Evolutionary conservation across 2,797 vertebrate genomes (phyloP).

Genomic region (Thalassophryne amazonica): DNA sequence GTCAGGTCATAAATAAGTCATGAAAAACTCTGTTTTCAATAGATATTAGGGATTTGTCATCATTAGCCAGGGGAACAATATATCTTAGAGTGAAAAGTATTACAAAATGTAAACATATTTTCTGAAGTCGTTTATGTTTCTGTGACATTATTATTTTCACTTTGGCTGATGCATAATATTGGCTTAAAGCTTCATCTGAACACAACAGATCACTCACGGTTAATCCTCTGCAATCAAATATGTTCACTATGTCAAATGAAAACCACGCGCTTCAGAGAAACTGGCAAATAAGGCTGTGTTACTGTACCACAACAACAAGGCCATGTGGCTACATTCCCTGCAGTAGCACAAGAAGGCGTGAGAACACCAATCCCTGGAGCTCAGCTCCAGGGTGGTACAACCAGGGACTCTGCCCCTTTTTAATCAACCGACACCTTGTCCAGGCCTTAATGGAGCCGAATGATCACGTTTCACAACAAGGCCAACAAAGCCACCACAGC

Average conservation of each 20-base stretch:
- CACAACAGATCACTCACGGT: too few relatives aligned
- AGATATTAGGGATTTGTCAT: too few relatives aligned
- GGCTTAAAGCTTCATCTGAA: too few relatives aligned
- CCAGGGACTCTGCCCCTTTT: conserved; percentile 9
- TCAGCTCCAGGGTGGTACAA: conserved; percentile 28
- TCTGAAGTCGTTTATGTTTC: too few relatives aligned
- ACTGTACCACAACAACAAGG: conserved; percentile 31
- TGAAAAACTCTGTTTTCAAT: too few relatives aligned
- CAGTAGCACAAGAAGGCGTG: conserved; percentile 17
- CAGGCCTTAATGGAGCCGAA: conserved; percentile 48
- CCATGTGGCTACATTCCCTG: conserved; percentile 19
- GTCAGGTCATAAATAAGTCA: too few relatives aligned
- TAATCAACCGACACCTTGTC: conserved; percentile 26
- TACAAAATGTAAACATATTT: too few relatives aligned
- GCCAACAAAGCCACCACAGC: conserved; percentile 29
- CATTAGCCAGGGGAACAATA: too few relatives aligned
- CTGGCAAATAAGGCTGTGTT: conserved; percentile 32
- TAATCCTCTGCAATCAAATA: conserved; percentile 5
- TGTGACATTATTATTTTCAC: not conserved
- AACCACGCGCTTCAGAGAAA: conserved; percentile 23
- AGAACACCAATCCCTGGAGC: conserved; percentile 28
- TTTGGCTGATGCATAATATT: too few relatives aligned
- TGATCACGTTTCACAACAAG: conserved; percentile 63
- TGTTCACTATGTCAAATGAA: conserved; percentile 12
- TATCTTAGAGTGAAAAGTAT: too few relatives aligned